Conservation (phyloP, 2,888 invertebrate species). For the Euspilapteryx auroguttella region DNA sequence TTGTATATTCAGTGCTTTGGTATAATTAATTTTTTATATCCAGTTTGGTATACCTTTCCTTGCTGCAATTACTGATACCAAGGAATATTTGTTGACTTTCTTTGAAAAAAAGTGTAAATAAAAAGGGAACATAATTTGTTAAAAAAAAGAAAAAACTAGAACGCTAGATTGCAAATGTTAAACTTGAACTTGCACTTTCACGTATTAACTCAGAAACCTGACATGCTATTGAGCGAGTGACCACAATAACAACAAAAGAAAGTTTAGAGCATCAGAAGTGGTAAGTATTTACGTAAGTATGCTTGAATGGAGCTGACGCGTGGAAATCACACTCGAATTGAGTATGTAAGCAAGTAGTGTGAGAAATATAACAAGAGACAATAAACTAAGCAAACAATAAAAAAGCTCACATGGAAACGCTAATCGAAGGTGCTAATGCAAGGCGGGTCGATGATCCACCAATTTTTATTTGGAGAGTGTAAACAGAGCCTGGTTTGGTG, state of each 20-base stretch:
- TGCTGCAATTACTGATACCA: too few relatives aligned
- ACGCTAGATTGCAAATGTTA: conserved; percentile 8
- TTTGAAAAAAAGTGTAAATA: too few relatives aligned
- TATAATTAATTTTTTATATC: too few relatives aligned
- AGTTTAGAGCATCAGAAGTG: conserved; percentile 10
- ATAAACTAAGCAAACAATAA: conserved; percentile 14
- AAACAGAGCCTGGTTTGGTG: too few relatives aligned
- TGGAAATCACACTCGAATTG: conserved; percentile 11
- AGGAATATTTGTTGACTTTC: too few relatives aligned
- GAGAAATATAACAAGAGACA: conserved; percentile 14
- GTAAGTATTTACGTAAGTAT: conserved; percentile 7
- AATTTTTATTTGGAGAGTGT: conserved; percentile 1
- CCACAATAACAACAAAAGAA: conserved; percentile 12
- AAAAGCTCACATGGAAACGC: conserved; percentile 13
- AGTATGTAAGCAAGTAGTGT: conserved; percentile 8
- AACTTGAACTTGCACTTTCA: conserved; percentile 19
- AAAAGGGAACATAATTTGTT: too few relatives aligned
- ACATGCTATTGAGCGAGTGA: conserved; percentile 11
- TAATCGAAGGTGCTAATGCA: conserved; percentile 13
- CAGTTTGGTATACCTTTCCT: conserved; percentile 27
- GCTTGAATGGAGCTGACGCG: conserved; percentile 9
- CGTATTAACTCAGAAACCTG: conserved; percentile 11
- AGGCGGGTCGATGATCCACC: conserved; percentile 8
- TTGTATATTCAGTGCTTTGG: too few relatives aligned
- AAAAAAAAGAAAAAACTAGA: conserved; percentile 14